phyloP scores from a whole-genome alignment of 1,140 invertebrate genomes.

The Bombus affinis region DNA sequence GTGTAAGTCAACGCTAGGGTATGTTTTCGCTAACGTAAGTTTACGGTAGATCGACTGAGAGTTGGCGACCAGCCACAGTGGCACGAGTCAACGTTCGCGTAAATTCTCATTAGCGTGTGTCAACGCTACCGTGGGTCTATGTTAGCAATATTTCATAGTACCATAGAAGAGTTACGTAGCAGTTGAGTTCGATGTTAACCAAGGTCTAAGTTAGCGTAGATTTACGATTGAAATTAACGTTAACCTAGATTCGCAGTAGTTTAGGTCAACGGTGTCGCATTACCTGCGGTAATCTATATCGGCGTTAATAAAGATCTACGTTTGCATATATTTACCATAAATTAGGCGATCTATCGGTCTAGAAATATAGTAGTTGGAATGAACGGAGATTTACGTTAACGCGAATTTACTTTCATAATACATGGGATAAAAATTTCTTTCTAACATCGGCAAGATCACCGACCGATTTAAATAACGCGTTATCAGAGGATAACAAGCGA shows the following conservation, averaged over 20 bases:
- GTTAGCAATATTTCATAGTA: neutral
- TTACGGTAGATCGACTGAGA: neutral
- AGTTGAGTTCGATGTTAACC: neutral
- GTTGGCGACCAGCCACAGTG: neutral
- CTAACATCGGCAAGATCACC: neutral
- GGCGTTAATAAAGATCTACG: too few species aligned
- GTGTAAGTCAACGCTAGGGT: constrained; percentile 1
- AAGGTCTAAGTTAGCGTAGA: neutral
- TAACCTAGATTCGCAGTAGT: neutral
- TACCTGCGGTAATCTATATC: neutral
- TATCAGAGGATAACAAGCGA: neutral
- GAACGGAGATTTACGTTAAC: neutral
- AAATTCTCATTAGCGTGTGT: neutral
- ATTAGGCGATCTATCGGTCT: too few species aligned
- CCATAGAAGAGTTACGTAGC: neutral
- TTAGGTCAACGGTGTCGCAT: neutral
- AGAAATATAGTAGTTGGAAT: too few species aligned
- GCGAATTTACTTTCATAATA: neutral
- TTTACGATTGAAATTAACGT: neutral
- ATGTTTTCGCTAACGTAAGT: neutral
- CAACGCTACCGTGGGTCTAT: neutral
- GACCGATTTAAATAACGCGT: neutral
- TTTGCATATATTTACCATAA: too few species aligned
- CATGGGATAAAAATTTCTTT: neutral
- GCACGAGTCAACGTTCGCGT: neutral